Evolutionary conservation across 2,113 vertebrate species (phyloP), one percentile per base, ranked within the genome.

Genomic region (Ramphastos sulfuratus): DNA sequence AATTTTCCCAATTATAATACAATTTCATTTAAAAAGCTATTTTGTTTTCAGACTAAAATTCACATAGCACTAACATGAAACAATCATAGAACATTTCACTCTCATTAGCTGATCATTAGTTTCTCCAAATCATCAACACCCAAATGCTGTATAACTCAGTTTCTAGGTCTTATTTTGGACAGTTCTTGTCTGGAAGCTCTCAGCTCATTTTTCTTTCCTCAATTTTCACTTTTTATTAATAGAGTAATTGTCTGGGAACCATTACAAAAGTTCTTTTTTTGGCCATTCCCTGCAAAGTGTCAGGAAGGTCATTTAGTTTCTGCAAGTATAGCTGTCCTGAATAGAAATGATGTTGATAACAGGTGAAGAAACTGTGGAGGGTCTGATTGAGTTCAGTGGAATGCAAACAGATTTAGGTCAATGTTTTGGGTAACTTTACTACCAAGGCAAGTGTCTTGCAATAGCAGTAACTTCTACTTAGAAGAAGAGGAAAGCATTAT

Each of bases 1-100:
- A 44, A 84, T 55, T 95, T 93, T 72, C 52, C 65, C 28, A 85
- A 44, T 74, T 56, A 76, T 64, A 94, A 95, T 16, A 50, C 61
- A 69, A 91, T 86, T 10, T n/a, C 5, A 9, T 44, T 30, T 19
- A 1, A 76, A 70, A 59, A 42, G 14, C 10, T 54, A 4, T 78
- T 87, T 81, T 44, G 39, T 61, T 82, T 42, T 89, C 19, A 71
- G 64, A 33, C n/a, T 82, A 82, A 65, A 46, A 82, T 54, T 76
- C 48, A 70, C 13, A 11, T 6, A 59, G 20, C 23, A 30, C 23
- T 66, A 92, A n/a, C 39, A 70, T 4, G 5, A 69, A 84, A 54
- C 6, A 55, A 7, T 20, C 15, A 42, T 2, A 63, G n/a, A 80
- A 70, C 12, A 42, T 5, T 48, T 70, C 21, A 65, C 6, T 60